Percentiles rank a stretch among this genome's conserved stretches.
These are phyloP conservation scores for Centropus bengalensis DNA, from an alignment of 2,113 vertebrate species.

Conservation along the genomic window DNA sequence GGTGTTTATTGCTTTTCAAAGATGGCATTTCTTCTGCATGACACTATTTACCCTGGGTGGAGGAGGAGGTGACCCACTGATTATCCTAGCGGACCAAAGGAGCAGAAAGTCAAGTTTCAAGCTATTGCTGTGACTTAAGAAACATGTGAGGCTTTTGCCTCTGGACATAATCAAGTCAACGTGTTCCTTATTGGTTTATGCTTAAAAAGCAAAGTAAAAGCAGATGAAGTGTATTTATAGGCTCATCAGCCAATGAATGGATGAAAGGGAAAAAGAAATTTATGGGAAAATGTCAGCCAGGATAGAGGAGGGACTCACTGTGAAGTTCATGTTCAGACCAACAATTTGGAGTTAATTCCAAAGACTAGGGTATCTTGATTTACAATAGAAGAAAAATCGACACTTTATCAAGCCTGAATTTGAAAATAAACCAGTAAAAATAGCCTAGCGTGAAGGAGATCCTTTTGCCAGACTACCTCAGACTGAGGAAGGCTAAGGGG, in stretches of 20 bases:
- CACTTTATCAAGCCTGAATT: conserved; percentile 55
- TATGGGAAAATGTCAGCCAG: conserved; percentile 78
- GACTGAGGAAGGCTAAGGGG: conserved; percentile 35
- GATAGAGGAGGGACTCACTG: conserved; percentile 66
- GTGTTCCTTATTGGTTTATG: conserved; percentile 77
- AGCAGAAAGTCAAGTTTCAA: conserved; percentile 74
- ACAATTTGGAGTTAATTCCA: conserved; percentile 73
- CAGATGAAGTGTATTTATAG: conserved; percentile 83
- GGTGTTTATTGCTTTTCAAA: conserved; percentile 46
- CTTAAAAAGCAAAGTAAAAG: conserved; percentile 83
- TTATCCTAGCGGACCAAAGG: conserved; percentile 56
- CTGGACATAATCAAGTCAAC: conserved; percentile 79
- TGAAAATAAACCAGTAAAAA: conserved; percentile 59
- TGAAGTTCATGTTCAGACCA: conserved; percentile 75
- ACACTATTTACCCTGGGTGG: conserved; percentile 47
- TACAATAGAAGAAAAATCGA: conserved; percentile 47
- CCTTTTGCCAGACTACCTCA: not conserved
- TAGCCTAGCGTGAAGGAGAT: conserved; percentile 29
- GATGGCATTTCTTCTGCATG: conserved; percentile 47
- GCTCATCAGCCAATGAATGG: conserved; percentile 79
- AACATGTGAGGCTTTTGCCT: conserved; percentile 71
- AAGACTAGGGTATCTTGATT: conserved; percentile 68
- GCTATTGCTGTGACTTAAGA: conserved; percentile 70
- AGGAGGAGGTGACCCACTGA: conserved; percentile 30
- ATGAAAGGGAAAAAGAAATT: conserved; percentile 79